phyloP scores from a whole-genome alignment of 2,113 vertebrate genomes.

The Monopterus albus region DNA sequence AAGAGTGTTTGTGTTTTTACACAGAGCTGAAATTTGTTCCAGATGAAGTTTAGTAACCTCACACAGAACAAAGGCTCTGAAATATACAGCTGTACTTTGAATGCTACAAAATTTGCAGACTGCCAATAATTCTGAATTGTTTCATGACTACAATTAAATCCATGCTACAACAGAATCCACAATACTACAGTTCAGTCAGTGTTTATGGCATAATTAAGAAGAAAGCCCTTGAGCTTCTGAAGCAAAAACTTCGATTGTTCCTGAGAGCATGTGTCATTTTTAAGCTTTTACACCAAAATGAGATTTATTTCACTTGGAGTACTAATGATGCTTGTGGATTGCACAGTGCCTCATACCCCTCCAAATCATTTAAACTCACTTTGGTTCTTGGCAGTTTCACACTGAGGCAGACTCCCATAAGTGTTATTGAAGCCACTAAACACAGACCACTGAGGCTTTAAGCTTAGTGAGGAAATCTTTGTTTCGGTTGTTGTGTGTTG shows the following conservation, averaged over 20 bases:
- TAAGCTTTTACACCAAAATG: constrained; percentile 25
- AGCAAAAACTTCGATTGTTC: neutral
- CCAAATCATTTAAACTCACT: constrained; percentile 31
- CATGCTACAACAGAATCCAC: neutral
- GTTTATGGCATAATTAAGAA: neutral
- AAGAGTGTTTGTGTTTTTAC: constrained; percentile 7
- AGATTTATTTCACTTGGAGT: constrained; percentile 21
- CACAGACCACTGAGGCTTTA: too few species aligned
- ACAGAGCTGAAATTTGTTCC: neutral
- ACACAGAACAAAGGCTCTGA: constrained; percentile 1
- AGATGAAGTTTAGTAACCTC: constrained; percentile 11
- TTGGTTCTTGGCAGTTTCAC: constrained; percentile 22
- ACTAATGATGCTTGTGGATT: too few species aligned
- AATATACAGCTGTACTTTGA: constrained; percentile 18
- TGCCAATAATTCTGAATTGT: neutral
- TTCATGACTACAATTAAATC: neutral
- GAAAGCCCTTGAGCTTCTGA: constrained; percentile 8
- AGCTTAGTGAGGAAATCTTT: neutral
- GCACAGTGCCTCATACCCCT: constrained; percentile 17
- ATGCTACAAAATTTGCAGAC: neutral
- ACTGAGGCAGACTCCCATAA: neutral
- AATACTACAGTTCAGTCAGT: neutral
- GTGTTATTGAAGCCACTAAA: neutral
- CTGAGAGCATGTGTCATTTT: neutral
- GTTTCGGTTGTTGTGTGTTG: neutral